Evolutionary conservation across 2,888 invertebrate species (phyloP).

Genomic region (Caenorhabditis afra): DNA sequence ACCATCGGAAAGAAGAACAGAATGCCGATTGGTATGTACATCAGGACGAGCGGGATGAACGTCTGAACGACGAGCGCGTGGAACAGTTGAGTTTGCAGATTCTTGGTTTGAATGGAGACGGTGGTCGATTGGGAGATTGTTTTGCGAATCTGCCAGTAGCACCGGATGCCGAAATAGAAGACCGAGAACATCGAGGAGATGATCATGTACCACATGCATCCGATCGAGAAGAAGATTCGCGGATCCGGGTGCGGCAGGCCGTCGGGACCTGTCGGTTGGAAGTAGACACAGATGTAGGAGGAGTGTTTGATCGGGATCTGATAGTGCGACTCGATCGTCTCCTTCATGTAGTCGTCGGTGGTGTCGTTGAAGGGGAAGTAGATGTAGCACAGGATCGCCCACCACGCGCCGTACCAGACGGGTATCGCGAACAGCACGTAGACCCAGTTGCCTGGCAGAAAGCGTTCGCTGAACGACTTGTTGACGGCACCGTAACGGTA

Average conservation of each 20-base stretch:
- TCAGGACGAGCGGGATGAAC: conserved; percentile 39
- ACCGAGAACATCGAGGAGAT: conserved; percentile 50
- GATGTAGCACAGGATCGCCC: conserved; percentile 46
- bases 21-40: conserved; percentile 54
- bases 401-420: conserved; percentile 42
- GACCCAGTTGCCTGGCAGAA: conserved; percentile 29
- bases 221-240: conserved; percentile 45
- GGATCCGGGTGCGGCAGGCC: conserved; percentile 47
- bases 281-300: conserved; percentile 49
- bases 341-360: conserved; percentile 50
- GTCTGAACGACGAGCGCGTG: conserved; percentile 45
- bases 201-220: conserved; percentile 56
- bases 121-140: conserved; percentile 11
- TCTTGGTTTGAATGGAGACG: conserved; percentile 25
- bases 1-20: conserved; percentile 52
- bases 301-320: conserved; percentile 32
- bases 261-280: conserved; percentile 45
- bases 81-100: conserved; percentile 47
- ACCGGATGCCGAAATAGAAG: conserved; percentile 44
- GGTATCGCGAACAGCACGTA: conserved; percentile 40
- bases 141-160: conserved; percentile 36
- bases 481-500: conserved; percentile 21
- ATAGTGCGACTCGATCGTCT: conserved; percentile 27
- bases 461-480: conserved; percentile 18
- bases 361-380: conserved; percentile 25